These are phyloP conservation scores for Irena cyanogastra DNA, from an alignment of 2,113 vertebrate species.

Conservation along the genomic window DNA sequence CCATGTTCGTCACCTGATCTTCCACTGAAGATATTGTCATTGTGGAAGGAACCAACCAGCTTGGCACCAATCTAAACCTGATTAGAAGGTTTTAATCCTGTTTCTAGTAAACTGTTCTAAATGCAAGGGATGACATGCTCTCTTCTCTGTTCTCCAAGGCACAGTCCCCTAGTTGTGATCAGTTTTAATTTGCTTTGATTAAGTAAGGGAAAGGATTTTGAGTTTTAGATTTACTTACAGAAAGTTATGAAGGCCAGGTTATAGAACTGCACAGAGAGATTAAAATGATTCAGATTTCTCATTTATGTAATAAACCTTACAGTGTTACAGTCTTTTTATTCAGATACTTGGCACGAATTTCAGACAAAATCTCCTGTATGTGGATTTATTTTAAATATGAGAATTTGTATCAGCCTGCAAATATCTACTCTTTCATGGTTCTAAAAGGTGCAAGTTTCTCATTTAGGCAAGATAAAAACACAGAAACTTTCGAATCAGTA, in stretches of 20 bases:
- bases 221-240: background rate
- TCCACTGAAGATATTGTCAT: background rate
- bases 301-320: constrained; percentile 53
- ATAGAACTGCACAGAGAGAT: constrained; percentile 11
- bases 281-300: constrained; percentile 57
- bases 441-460: background rate
- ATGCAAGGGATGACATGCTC: background rate
- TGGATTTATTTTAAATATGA: background rate
- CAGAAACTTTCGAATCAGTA: background rate
- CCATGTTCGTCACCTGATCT: background rate
- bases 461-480: background rate
- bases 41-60: background rate
- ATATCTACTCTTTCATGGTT: background rate
- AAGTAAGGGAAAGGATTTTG: background rate
- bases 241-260: constrained; percentile 22
- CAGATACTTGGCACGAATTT: background rate
- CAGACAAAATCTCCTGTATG: background rate
- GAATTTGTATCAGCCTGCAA: background rate
- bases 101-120: background rate
- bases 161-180: background rate
- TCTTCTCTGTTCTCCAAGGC: background rate
- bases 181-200: background rate
- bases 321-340: constrained; percentile 10
- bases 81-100: background rate
- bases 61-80: background rate